Conservation (phyloP, 2,797 vertebrate species). For the Rousettus madagascariensis region DNA sequence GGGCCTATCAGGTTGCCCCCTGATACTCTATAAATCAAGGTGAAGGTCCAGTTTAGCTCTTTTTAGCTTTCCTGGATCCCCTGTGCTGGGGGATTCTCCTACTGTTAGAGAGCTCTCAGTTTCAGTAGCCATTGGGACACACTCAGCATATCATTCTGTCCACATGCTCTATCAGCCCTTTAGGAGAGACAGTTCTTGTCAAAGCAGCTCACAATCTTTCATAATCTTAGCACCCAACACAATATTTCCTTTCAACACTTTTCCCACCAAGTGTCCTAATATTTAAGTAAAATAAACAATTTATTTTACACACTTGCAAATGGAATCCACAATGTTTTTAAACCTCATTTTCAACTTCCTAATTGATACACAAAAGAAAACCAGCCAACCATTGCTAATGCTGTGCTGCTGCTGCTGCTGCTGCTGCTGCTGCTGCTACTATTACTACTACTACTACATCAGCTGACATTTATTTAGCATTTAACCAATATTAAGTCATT, state of each 20-base stretch:
- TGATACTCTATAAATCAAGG: background rate
- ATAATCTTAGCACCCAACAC: background rate
- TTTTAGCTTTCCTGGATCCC: background rate
- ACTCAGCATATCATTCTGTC: background rate
- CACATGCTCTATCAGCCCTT: background rate
- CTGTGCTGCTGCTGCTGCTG: too few relatives aligned
- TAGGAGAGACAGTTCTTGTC: background rate
- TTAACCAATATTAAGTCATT: background rate
- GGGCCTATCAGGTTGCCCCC: background rate
- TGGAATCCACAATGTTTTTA: background rate
- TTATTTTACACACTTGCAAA: background rate
- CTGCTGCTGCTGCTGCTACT: too few relatives aligned
- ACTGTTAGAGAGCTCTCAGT: background rate
- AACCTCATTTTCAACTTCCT: background rate
- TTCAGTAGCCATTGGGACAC: background rate
- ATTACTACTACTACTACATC: too few relatives aligned
- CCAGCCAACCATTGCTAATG: background rate
- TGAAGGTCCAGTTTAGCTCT: background rate
- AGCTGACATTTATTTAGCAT: background rate
- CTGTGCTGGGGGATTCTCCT: too few relatives aligned
- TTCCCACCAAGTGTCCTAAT: background rate
- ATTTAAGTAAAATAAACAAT: background rate
- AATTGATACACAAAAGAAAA: background rate
- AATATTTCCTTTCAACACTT: background rate
- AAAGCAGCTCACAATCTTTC: background rate